Base-by-base conservation (phyloP, 2,888 invertebrate species). In the Archaeoteleia sp. region DNA sequence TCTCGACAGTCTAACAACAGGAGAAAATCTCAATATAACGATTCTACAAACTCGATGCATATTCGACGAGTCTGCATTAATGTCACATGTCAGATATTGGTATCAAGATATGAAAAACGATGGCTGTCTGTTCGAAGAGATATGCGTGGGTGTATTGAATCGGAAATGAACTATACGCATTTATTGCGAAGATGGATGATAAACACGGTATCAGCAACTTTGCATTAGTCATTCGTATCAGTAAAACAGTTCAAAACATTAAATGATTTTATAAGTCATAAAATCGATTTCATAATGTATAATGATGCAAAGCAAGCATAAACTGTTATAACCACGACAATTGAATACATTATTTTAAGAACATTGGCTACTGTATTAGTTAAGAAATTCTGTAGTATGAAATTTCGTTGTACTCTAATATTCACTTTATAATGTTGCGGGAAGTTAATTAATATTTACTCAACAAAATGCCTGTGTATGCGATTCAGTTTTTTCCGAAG, bases 101-200 rank as follows among this genome's bases (percentile, higher is more conserved):
- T 67, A 61, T 61, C 62, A 51, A 57, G 55, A 57, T 63, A 67
- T 70, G 70, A 70, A 70, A 70, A 67, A 70, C 65, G 67, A 55
- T 62, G 43, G 43, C 60, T 65, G 67, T 45, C 70, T 60, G 46
- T 37, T 34, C 20, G 54, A 45, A 53, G 40, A 55, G 48, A 57
- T 67, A 67, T 60, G 66, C 66, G 55, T 53, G 25, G 40, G 43
- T 55, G 57, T 58, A 48, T 57, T 61, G 55, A 53, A 51, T 48
- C 49, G 61, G 67, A 61, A 62, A 58, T 58, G 48, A 62, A 54
- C 60, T 54, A 53, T 48, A 55, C 55, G 60, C 67, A 55, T 67
- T 67, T 61, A 55, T 67, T 60, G 61, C 55, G 14, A 34, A 53
- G 58, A 39, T 54, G 48, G 48, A 51, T 54, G 48, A 55, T 46